phyloP scores from a whole-genome alignment of 2,113 vertebrate genomes.

The Megalops atlanticus region DNA sequence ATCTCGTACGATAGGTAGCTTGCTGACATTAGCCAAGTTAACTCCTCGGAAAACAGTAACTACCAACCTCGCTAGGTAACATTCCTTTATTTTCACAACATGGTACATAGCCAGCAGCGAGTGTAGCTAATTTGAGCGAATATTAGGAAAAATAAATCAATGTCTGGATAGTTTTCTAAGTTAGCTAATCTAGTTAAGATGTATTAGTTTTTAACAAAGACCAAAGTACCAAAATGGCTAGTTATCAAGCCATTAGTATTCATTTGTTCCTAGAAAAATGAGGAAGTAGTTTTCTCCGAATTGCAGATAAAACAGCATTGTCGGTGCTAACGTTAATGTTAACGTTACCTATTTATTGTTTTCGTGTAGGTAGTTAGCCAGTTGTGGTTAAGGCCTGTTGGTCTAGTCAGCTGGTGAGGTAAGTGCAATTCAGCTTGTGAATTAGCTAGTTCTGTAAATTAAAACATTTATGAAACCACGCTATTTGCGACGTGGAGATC shows the following conservation, averaged over 20 bases:
- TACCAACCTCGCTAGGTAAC: constrained; percentile 4
- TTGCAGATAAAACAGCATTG: background rate
- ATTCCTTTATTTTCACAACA: constrained; percentile 11
- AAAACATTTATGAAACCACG: background rate
- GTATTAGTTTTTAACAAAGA: too few relatives aligned
- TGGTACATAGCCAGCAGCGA: too few relatives aligned
- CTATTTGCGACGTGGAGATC: background rate
- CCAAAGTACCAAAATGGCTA: too few relatives aligned
- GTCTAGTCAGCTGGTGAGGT: too few relatives aligned
- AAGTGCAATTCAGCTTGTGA: background rate
- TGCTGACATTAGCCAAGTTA: background rate
- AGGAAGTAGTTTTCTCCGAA: background rate
- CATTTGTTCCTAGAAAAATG: background rate
- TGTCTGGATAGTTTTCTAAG: too few relatives aligned
- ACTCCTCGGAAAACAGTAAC: background rate
- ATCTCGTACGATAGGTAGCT: constrained; percentile 35
- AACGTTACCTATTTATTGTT: background rate
- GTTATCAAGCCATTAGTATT: too few relatives aligned
- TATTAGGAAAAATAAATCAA: too few relatives aligned
- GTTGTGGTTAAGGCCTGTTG: too few relatives aligned
- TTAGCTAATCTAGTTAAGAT: too few relatives aligned
- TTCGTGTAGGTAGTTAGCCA: background rate
- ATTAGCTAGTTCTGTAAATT: background rate
- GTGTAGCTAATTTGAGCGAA: constrained; percentile 20
- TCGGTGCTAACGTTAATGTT: background rate